A percentile compares a stretch with the other conserved stretches of the same genome.
Evolutionary conservation across 2,113 vertebrate species (phyloP).

Genomic region (Ochotona princeps): DNA sequence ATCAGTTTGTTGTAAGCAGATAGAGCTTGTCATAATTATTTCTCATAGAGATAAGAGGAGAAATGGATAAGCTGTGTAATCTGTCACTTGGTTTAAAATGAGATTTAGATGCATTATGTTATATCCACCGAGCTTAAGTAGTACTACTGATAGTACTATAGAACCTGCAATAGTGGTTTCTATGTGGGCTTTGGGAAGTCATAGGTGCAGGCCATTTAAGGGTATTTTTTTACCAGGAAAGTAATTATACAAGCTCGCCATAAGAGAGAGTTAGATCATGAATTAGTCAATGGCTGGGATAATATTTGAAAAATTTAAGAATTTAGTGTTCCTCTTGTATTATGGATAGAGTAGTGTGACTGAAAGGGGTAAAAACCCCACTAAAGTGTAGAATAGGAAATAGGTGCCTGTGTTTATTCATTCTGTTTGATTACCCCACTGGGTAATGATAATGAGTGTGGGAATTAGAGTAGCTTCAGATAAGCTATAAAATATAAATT

Average conservation of each 20-base stretch:
- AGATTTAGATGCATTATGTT: rapidly evolving
- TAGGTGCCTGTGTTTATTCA: not conserved
- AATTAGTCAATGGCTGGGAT: rapidly evolving
- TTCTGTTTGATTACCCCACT: not conserved
- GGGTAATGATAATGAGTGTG: not conserved
- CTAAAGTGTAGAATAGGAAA: not conserved
- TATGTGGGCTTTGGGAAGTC: not conserved
- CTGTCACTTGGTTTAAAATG: rapidly evolving
- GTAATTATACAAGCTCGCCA: not conserved
- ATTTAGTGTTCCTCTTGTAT: not conserved
- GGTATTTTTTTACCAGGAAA: not conserved
- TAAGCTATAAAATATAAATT: not conserved
- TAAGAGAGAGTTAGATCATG: not conserved
- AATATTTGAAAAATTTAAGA: rapidly evolving
- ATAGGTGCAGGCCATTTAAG: not conserved
- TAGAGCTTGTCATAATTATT: not conserved
- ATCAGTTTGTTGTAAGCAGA: not conserved
- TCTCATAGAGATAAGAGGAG: not conserved
- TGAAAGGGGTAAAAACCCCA: rapidly evolving
- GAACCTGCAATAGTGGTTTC: not conserved
- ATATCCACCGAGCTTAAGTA: not conserved
- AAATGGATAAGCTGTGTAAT: not conserved
- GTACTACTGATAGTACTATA: rapidly evolving
- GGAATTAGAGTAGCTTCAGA: not conserved
- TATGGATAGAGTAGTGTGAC: not conserved